Percentiles rank a stretch among this genome's conserved stretches.
Evolutionary conservation across 2,113 vertebrate genomes (phyloP).

Genomic region (Mystacornis crossleyi): DNA sequence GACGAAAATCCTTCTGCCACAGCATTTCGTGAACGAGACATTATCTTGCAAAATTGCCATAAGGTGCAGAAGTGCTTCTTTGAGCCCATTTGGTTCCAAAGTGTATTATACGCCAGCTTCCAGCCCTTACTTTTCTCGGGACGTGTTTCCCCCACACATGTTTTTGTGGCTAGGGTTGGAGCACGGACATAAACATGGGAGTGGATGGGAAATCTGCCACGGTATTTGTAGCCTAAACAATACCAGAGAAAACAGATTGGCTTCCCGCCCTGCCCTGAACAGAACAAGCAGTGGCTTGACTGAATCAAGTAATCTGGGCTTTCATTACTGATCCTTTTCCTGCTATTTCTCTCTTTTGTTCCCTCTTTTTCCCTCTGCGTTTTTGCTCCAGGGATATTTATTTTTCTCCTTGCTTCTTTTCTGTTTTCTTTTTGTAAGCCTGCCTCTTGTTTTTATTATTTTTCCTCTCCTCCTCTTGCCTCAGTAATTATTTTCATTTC

Average conservation of each 20-base stretch:
- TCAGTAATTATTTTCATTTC: background rate
- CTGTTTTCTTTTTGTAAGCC: background rate
- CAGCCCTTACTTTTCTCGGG: background rate
- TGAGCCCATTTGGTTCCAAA: background rate
- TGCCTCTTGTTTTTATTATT: background rate
- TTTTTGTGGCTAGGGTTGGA: background rate
- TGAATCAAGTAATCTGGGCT: conserved; percentile 24
- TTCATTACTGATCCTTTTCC: conserved; percentile 49
- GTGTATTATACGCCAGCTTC: background rate
- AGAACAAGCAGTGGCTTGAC: conserved; percentile 7
- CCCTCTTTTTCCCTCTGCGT: background rate
- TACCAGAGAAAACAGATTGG: conserved; percentile 20
- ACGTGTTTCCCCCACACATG: fast-evolving
- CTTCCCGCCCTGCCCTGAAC: background rate
- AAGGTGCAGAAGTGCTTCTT: background rate
- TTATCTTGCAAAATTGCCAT: background rate
- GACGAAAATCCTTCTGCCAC: background rate
- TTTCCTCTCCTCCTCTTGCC: background rate
- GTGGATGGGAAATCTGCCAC: conserved; percentile 10
- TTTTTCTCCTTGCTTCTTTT: conserved; percentile 6
- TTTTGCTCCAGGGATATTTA: conserved; percentile 27
- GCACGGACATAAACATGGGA: background rate
- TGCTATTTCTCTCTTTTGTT: conserved; percentile 50
- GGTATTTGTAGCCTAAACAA: conserved; percentile 28
- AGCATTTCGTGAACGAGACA: background rate